Conservation (phyloP, 2,888 invertebrate genomes). For the Seira sanloemensis region DNA sequence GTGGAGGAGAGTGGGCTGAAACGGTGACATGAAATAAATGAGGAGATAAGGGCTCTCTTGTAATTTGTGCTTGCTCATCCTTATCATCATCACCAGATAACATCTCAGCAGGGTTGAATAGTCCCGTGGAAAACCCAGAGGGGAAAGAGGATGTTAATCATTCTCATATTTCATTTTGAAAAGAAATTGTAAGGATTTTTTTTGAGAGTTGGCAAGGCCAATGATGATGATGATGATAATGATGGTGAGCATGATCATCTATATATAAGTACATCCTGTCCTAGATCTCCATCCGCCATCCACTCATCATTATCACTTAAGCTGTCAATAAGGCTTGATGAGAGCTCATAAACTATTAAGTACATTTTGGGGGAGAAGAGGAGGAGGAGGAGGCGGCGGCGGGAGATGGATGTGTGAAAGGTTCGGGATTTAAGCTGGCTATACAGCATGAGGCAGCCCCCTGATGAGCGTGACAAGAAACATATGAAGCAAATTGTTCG, state of each 20-base stretch:
- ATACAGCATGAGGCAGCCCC: not conserved
- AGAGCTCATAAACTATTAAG: constrained; percentile 34
- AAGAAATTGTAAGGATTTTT: not conserved
- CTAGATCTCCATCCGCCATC: not conserved
- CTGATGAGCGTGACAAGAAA: not conserved
- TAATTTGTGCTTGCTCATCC: not conserved
- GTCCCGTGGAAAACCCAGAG: no score
- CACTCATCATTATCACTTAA: not conserved
- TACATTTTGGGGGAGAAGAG: not conserved
- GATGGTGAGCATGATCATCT: not conserved
- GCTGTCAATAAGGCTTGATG: constrained; percentile 30
- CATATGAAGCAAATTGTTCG: not conserved
- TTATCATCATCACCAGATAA: not conserved
- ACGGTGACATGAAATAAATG: not conserved
- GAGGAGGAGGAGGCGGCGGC: no score
- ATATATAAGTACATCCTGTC: not conserved
- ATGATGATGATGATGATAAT: not conserved
- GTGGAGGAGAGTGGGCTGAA: not conserved
- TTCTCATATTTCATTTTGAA: not conserved
- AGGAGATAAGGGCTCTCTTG: not conserved
- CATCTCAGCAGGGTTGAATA: no score
- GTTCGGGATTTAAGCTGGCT: no score
- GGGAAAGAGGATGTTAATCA: not conserved
- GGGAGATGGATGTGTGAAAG: no score
- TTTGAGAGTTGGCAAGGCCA: not conserved